Evolutionary conservation across 2,797 vertebrate species (phyloP).

Genomic region (Helarctos malayanus): DNA sequence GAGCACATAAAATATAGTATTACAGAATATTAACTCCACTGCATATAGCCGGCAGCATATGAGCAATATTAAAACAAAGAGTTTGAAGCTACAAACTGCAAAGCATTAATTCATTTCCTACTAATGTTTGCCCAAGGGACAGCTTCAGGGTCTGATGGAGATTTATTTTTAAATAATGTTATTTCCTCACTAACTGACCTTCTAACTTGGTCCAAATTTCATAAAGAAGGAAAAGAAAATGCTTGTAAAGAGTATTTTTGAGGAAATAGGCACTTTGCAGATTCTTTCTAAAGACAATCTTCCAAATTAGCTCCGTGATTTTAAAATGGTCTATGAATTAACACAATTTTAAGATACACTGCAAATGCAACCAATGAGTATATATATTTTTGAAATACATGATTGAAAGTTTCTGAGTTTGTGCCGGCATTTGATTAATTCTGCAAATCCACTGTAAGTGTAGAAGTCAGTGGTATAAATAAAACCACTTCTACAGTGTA

Average conservation of each 20-base stretch:
- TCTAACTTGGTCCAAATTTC: conserved; percentile 77
- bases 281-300: conserved; percentile 60
- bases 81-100: conserved; percentile 75
- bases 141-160: conserved; percentile 60
- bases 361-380: neutral
- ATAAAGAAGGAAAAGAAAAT: conserved; percentile 63
- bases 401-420: conserved; percentile 33
- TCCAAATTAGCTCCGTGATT: conserved; percentile 25
- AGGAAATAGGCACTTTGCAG: conserved; percentile 61
- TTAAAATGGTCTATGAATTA: conserved; percentile 40
- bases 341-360: neutral
- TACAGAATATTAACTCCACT: conserved; percentile 84
- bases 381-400: neutral
- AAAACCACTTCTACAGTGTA: neutral
- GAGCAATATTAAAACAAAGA: conserved; percentile 86
- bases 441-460: conserved; percentile 47
- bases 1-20: conserved; percentile 79
- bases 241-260: conserved; percentile 52
- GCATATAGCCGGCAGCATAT: conserved; percentile 78
- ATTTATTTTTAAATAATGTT: conserved; percentile 87
- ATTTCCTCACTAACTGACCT: conserved; percentile 77
- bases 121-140: conserved; percentile 82
- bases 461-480: conserved; percentile 26
- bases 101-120: conserved; percentile 84
- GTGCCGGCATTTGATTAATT: conserved; percentile 56